Evolutionary conservation across 2,888 invertebrate genomes (phyloP).

Genomic region (Coelogynopora nodosa): DNA sequence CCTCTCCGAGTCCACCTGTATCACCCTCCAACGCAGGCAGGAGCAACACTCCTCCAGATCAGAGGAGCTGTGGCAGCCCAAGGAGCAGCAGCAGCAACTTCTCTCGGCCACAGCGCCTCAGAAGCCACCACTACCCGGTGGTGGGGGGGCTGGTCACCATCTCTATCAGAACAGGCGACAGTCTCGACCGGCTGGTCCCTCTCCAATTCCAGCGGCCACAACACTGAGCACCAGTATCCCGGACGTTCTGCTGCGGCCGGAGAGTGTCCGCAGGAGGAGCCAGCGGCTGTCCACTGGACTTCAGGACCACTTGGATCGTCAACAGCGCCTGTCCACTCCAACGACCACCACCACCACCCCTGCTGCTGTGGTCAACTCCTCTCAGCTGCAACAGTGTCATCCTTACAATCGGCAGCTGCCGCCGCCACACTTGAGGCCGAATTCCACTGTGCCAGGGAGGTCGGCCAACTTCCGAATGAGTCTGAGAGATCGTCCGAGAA

Average conservation of each 20-base stretch:
- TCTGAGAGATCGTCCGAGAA: not conserved
- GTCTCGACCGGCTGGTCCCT: not conserved
- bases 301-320: not conserved
- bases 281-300: not conserved
- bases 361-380: not conserved
- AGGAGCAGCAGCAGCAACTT: not conserved
- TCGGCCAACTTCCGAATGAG: not conserved
- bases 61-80: not conserved
- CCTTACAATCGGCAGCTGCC: not conserved
- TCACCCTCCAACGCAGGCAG: not conserved
- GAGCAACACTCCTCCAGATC: too few relatives aligned
- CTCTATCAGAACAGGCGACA: not conserved
- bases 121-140: not conserved
- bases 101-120: not conserved
- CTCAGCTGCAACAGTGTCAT: not conserved
- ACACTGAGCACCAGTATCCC: not conserved
- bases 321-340: not conserved
- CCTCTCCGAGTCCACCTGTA: not conserved
- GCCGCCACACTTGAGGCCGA: not conserved
- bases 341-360: too few relatives aligned
- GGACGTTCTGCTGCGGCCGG: not conserved
- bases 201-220: not conserved
- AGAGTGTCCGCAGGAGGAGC: not conserved
- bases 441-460: not conserved
- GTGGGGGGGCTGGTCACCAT: not conserved